These are phyloP conservation scores for Sebastes steindachneri DNA, from an alignment of 2,797 vertebrate genomes.

Conservation along the genomic window DNA sequence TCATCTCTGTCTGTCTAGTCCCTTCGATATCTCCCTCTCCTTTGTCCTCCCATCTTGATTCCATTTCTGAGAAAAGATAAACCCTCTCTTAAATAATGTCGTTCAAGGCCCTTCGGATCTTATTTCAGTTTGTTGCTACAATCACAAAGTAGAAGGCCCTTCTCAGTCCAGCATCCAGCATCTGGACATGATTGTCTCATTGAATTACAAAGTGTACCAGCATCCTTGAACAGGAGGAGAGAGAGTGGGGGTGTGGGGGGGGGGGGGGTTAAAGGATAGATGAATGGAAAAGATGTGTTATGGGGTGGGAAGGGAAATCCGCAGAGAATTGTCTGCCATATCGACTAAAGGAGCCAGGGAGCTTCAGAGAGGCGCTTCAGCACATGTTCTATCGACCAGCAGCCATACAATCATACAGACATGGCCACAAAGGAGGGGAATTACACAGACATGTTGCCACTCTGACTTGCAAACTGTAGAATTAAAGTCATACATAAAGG, in stretches of 20 bases:
- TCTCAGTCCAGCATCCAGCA: slow-evolving; percentile 48
- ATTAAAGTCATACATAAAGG: slow-evolving; percentile 19
- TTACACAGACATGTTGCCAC: slow-evolving; percentile 39
- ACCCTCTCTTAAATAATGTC: slow-evolving; percentile 54
- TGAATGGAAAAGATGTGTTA: slow-evolving; percentile 62
- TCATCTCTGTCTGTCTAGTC: slow-evolving; percentile 33
- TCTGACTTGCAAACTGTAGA: slow-evolving; percentile 24
- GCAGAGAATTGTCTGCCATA: slow-evolving; percentile 63
- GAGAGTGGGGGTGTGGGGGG: not conserved
- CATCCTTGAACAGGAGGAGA: slow-evolving; percentile 57
- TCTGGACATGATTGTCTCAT: slow-evolving; percentile 76
- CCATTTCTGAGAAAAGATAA: slow-evolving; percentile 57
- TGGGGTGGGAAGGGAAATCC: slow-evolving; percentile 52
- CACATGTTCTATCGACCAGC: slow-evolving; percentile 74
- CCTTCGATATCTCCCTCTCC: slow-evolving; percentile 7
- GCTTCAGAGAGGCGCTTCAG: slow-evolving; percentile 57
- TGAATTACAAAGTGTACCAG: slow-evolving; percentile 73
- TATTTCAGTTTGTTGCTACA: slow-evolving; percentile 50
- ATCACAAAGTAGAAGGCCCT: slow-evolving; percentile 54
- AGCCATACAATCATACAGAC: slow-evolving; percentile 55
- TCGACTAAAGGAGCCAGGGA: slow-evolving; percentile 56
- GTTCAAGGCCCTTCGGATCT: slow-evolving; percentile 51
- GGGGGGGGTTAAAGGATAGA: slow-evolving; percentile 29
- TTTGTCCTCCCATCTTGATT: slow-evolving; percentile 54
- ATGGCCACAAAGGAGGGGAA: slow-evolving; percentile 42